These are phyloP conservation scores for Actinernus sp. DNA, from an alignment of 92 coral and sea anemone genomes.

Conservation along the genomic window DNA sequence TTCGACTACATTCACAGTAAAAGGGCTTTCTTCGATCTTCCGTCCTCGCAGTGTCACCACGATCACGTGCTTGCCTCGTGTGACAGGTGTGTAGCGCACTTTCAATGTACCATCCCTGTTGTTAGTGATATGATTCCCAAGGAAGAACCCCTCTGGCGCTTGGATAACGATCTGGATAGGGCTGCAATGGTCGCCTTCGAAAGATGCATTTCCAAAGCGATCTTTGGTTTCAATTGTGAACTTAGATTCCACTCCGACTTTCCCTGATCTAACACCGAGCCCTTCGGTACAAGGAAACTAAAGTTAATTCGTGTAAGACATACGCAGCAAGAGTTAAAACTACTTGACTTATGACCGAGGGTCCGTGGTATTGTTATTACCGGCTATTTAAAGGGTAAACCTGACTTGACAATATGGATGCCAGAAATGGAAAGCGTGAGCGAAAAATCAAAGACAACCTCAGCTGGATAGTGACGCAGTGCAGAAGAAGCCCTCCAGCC, in stretches of 20 bases:
- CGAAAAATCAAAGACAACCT: too few relatives aligned
- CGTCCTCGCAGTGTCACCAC: conserved; percentile 70
- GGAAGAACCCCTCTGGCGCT: conserved; percentile 91
- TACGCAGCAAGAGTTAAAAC: too few relatives aligned
- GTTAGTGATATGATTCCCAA: conserved; percentile 84
- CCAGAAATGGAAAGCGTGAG: too few relatives aligned
- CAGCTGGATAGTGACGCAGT: too few relatives aligned
- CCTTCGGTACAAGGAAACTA: too few relatives aligned
- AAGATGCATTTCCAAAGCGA: conserved; percentile 78
- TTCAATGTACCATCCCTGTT: conserved; percentile 76
- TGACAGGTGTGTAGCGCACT: conserved; percentile 94
- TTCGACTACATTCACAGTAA: conserved; percentile 80
- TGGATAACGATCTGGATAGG: conserved; percentile 81
- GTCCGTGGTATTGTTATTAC: too few relatives aligned
- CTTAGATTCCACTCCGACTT: conserved; percentile 87
- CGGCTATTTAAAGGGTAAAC: too few relatives aligned
- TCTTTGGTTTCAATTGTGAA: conserved; percentile 72
- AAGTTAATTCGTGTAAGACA: too few relatives aligned
- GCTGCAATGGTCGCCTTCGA: conserved; percentile 76
- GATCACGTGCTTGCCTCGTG: conserved; percentile 75
- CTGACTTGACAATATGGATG: too few relatives aligned
- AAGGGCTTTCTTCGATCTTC: conserved; percentile 78
- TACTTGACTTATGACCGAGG: too few relatives aligned
- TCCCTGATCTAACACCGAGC: conserved; percentile 83
- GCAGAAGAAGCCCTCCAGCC: too few relatives aligned